Evolutionary conservation across 2,113 vertebrate species (phyloP).

Genomic region (Gallinago jamesoni): DNA sequence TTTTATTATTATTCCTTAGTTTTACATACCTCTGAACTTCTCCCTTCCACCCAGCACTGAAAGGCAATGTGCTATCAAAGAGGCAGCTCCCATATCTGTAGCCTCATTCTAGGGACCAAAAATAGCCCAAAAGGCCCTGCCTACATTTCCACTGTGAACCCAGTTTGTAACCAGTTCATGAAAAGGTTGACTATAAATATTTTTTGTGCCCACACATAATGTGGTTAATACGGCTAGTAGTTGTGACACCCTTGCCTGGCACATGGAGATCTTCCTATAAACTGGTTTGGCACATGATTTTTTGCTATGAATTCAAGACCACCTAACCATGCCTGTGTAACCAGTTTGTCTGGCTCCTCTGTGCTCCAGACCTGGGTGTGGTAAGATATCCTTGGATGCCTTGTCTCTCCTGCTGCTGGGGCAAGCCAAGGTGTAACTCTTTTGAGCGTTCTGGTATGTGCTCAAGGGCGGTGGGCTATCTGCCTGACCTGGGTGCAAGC

Average conservation of each 20-base stretch:
- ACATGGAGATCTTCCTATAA: not conserved
- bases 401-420: not conserved
- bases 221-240: not conserved
- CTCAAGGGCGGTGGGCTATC: not conserved
- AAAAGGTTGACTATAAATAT: slow-evolving; percentile 64
- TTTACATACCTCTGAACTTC: slow-evolving; percentile 18
- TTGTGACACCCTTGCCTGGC: slow-evolving; percentile 41
- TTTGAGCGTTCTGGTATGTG: not conserved
- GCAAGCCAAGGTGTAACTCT: not conserved
- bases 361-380: slow-evolving; percentile 9
- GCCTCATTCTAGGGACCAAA: slow-evolving; percentile 8
- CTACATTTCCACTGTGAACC: slow-evolving; percentile 14
- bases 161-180: slow-evolving; percentile 44
- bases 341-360: slow-evolving; percentile 30
- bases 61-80: not conserved
- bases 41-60: not conserved
- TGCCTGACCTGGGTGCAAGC: not conserved
- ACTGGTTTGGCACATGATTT: slow-evolving; percentile 32
- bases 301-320: not conserved
- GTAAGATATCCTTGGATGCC: slow-evolving; percentile 18
- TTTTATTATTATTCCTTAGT: not conserved
- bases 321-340: slow-evolving; percentile 28
- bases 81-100: slow-evolving; percentile 1
- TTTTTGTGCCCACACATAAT: slow-evolving; percentile 47
- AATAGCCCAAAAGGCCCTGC: slow-evolving; percentile 44